A percentile compares a stretch with the other conserved stretches of the same genome.
Conservation (phyloP, 2,113 vertebrate species). For the Aspidoscelis tigris region DNA sequence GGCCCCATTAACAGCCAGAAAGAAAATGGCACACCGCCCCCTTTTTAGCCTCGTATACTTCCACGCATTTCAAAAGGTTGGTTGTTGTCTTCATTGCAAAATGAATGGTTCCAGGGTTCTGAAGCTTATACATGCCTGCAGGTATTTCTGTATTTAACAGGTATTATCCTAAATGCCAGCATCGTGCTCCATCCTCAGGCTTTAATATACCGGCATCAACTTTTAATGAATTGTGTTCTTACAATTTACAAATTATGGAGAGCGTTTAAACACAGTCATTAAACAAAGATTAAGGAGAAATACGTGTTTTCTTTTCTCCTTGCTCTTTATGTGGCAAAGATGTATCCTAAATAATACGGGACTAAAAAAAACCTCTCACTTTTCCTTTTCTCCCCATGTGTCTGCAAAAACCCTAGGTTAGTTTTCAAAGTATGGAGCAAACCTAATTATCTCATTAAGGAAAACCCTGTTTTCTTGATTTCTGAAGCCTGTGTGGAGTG, state of each 20-base stretch:
- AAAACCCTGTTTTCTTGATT: conserved; percentile 66
- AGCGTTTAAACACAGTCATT: conserved; percentile 71
- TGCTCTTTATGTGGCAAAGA: conserved; percentile 57
- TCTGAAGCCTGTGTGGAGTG: conserved; percentile 62
- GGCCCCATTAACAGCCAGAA: too few species aligned
- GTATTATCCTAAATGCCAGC: too few species aligned
- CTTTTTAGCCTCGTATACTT: too few species aligned
- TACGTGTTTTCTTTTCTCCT: conserved; percentile 72
- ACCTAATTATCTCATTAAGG: conserved; percentile 67
- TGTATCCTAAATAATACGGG: conserved; percentile 66
- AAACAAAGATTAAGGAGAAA: conserved; percentile 77
- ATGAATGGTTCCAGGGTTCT: too few species aligned
- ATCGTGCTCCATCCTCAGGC: conserved; percentile 61
- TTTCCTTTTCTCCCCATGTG: conserved; percentile 53
- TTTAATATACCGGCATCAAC: conserved; percentile 15
- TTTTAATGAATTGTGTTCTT: conserved; percentile 71
- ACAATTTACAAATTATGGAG: conserved; percentile 64
- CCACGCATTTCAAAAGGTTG: too few species aligned
- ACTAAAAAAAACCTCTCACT: conserved; percentile 50
- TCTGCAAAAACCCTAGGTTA: conserved; percentile 54
- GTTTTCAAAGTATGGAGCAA: conserved; percentile 64
- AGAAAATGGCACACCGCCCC: too few species aligned
- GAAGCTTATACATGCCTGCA: too few species aligned
- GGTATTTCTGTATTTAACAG: too few species aligned
- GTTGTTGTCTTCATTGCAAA: too few species aligned